Evolutionary conservation across 2,888 invertebrate species (phyloP).

Genomic region (Ennomos erosarius): DNA sequence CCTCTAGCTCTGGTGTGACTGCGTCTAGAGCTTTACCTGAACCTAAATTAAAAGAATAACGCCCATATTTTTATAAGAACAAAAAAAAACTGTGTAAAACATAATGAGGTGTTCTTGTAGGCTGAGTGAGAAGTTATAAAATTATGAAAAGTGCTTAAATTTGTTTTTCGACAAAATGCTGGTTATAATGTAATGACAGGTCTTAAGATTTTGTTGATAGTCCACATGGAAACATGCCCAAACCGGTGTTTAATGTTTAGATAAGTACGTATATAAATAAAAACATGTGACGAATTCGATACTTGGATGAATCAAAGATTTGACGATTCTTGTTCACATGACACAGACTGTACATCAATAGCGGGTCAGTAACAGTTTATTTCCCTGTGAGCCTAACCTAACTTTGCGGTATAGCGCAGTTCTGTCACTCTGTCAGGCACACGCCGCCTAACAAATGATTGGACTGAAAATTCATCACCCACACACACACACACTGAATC

Average conservation of each 20-base stretch:
- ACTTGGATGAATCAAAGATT: neutral
- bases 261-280: neutral
- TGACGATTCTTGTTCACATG: neutral
- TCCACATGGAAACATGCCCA: slow-evolving; percentile 15
- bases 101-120: neutral
- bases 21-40: slow-evolving; percentile 2
- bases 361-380: slow-evolving; percentile 21
- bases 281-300: neutral
- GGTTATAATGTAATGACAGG: slow-evolving; percentile 2
- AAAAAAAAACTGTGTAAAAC: neutral
- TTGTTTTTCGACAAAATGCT: neutral
- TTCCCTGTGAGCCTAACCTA: slow-evolving; percentile 26
- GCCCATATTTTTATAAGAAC: neutral
- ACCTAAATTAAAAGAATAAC: neutral
- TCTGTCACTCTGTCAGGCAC: slow-evolving; percentile 58
- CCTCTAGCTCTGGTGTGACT: neutral
- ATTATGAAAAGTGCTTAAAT: neutral
- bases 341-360: neutral
- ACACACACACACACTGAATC: slow-evolving; percentile 31
- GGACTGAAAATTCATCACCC: slow-evolving; percentile 52
- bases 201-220: slow-evolving; percentile 3
- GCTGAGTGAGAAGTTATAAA: neutral
- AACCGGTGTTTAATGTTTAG: neutral
- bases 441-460: slow-evolving; percentile 52
- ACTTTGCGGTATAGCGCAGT: slow-evolving; percentile 37